Evolutionary conservation across 2,888 invertebrate species (phyloP).

Genomic region (Cephus sareptanus): DNA sequence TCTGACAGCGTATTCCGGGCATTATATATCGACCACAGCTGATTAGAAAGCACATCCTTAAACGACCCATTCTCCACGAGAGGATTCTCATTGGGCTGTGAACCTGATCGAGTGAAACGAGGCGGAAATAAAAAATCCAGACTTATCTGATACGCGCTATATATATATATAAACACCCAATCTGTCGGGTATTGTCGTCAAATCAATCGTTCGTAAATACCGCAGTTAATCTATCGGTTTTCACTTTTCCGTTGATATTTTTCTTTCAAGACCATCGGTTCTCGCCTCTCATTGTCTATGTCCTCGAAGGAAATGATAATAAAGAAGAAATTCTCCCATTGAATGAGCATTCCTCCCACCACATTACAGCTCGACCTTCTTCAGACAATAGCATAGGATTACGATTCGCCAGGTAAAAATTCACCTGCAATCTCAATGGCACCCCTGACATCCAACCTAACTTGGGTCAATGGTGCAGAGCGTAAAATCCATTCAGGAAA

Average conservation of each 20-base stretch:
- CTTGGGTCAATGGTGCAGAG: not conserved
- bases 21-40: not conserved
- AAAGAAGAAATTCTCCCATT: not conserved
- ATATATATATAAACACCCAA: not conserved
- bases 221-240: not conserved
- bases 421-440: not conserved
- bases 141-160: not conserved
- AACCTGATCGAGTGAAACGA: constrained; percentile 32
- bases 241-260: not conserved
- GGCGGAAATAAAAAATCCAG: not conserved
- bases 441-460: not conserved
- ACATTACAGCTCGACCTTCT: not conserved
- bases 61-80: constrained; percentile 16
- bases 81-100: constrained; percentile 38
- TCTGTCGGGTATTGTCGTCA: not conserved
- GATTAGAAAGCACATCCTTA: constrained; percentile 1
- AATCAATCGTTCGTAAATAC: not conserved
- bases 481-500: not conserved
- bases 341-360: not conserved
- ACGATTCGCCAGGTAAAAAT: not conserved
- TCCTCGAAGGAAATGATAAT: not conserved
- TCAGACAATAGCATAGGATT: not conserved
- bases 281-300: not conserved
- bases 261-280: not conserved
- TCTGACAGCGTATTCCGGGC: not conserved